Percentiles rank a stretch among this genome's conserved stretches.
Conservation (phyloP, 2,888 invertebrate genomes). For the Physocephala rufipes region DNA sequence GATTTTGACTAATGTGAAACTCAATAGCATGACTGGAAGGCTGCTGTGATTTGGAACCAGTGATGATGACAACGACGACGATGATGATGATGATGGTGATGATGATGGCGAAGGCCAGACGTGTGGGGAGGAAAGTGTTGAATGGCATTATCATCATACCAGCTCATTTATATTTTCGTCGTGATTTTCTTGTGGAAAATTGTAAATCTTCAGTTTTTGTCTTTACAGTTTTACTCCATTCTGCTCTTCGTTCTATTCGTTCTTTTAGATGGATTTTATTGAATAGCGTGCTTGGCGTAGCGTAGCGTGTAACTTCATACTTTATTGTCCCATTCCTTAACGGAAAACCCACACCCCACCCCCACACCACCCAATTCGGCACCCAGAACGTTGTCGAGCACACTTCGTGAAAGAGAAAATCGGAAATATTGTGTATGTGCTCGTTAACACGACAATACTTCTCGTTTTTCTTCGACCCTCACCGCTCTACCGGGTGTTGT, state of each 20-base stretch:
- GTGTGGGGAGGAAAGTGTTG: neutral
- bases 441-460: neutral
- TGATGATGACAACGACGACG: neutral
- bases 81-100: too few species aligned
- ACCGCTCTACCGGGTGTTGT: too few species aligned
- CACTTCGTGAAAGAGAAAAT: neutral
- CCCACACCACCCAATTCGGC: neutral
- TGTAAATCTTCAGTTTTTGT: neutral
- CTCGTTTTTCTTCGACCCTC: conserved; percentile 10
- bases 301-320: conserved; percentile 17
- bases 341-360: neutral
- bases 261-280: neutral
- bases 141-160: neutral
- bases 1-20: too few species aligned
- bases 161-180: neutral
- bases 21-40: too few species aligned
- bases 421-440: conserved; percentile 5
- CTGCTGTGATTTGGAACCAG: conserved; percentile 9
- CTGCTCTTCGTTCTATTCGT: neutral
- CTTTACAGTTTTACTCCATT: conserved; percentile 7
- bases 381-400: neutral
- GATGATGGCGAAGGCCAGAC: too few species aligned
- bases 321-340: conserved; percentile 21
- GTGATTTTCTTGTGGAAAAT: neutral
- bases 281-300: conserved; percentile 6